phyloP scores from a whole-genome alignment of 2,113 vertebrate species.

The Triplophysa siluroides region DNA sequence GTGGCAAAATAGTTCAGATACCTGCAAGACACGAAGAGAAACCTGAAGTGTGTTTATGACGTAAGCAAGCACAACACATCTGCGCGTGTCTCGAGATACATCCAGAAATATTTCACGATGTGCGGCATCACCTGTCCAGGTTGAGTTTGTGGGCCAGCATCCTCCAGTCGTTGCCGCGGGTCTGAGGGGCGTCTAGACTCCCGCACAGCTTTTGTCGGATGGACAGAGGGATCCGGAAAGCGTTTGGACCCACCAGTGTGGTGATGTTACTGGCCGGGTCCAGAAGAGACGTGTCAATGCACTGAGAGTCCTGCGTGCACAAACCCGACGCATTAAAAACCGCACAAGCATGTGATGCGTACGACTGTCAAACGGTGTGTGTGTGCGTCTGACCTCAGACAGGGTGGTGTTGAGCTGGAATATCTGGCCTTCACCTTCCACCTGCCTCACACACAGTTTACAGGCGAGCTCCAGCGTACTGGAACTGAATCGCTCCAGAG shows the following conservation, averaged over 20 bases:
- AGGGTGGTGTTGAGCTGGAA: conserved; percentile 92
- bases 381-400: conserved; percentile 79
- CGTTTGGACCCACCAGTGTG: conserved; percentile 86
- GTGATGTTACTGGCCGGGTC: conserved; percentile 88
- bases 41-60: not conserved
- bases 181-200: conserved; percentile 95
- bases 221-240: conserved; percentile 94
- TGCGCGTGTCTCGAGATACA: no score
- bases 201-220: conserved; percentile 97
- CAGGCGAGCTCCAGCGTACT: conserved; percentile 86
- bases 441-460: conserved; percentile 95
- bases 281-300: conserved; percentile 86
- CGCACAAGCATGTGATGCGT: not conserved
- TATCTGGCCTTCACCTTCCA: conserved; percentile 97
- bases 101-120: no score
- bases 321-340: not conserved
- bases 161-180: conserved; percentile 95
- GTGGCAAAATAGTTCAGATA: conserved; percentile 99
- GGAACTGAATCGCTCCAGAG: conserved; percentile 87
- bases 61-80: not conserved
- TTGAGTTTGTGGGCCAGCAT: conserved; percentile 96
- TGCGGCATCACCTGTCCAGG: conserved; percentile 84
- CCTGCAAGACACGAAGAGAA: conserved; percentile 65
- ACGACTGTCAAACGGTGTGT: not conserved
- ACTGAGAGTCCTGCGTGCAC: conserved; percentile 81